These are phyloP conservation scores for Sprattus sprattus DNA, from an alignment of 2,113 vertebrate species.

Conservation along the genomic window DNA sequence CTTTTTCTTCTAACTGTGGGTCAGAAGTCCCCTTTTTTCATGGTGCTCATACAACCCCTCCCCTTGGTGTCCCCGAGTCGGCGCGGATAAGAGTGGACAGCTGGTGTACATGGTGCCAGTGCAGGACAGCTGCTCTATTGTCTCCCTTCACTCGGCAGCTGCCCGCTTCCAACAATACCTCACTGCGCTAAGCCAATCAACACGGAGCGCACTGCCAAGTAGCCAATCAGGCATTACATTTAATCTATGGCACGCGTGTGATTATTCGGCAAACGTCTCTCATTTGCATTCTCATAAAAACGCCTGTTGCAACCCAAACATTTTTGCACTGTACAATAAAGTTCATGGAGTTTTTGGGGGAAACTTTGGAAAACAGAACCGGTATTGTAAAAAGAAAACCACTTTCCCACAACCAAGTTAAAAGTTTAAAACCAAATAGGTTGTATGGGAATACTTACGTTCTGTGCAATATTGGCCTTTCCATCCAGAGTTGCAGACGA, in stretches of 20 bases:
- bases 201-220: conserved; percentile 62
- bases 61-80: conserved; percentile 84
- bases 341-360: not conserved
- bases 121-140: conserved; percentile 99
- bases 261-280: conserved; percentile 73
- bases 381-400: not conserved
- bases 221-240: conserved; percentile 75
- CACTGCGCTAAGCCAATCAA: conserved; percentile 80
- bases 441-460: conserved; percentile 73
- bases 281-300: conserved; percentile 65
- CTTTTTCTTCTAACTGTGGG: conserved; percentile 90
- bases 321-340: conserved; percentile 28
- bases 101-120: conserved; percentile 98
- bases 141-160: conserved; percentile 88
- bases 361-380: not conserved
- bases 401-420: conserved; percentile 39
- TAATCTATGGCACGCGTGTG: conserved; percentile 92
- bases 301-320: conserved; percentile 62
- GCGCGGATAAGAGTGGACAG: conserved; percentile 94
- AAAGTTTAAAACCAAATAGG: not conserved
- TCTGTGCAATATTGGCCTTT: conserved; percentile 96
- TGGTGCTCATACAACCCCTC: conserved; percentile 86
- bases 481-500: conserved; percentile 95
- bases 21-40: conserved; percentile 95
- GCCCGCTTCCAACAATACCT: conserved; percentile 90